These are phyloP conservation scores for Stichopus chloronotus DNA, from an alignment of 35 echinoderm and acorn worm genomes.

Conservation along the genomic window DNA sequence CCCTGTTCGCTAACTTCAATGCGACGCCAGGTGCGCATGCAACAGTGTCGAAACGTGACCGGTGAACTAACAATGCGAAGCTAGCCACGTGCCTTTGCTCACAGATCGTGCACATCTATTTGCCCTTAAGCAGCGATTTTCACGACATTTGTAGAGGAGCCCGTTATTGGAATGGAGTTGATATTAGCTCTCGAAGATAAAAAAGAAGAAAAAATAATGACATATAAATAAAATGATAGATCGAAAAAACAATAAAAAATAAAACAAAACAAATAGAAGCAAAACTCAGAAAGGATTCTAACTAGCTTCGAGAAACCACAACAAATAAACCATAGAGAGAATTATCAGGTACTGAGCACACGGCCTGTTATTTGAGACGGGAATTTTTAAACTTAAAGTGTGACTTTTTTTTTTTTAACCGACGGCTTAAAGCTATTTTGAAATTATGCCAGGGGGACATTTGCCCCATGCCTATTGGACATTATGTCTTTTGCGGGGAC, in stretches of 20 bases:
- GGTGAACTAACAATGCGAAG: slow-evolving; percentile 22
- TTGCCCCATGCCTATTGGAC: neutral
- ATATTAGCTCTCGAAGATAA: slow-evolving; percentile 13
- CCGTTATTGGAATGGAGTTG: slow-evolving; percentile 13
- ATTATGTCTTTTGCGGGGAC: neutral
- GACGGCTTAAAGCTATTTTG: neutral
- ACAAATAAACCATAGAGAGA: slow-evolving; percentile 11
- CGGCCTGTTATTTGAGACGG: slow-evolving; percentile 39
- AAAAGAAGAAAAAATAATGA: slow-evolving; percentile 1
- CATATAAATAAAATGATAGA: neutral
- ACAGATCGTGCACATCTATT: slow-evolving; percentile 27
- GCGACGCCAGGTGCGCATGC: slow-evolving; percentile 36
- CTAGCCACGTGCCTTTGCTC: slow-evolving; percentile 37
- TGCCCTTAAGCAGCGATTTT: slow-evolving; percentile 28
- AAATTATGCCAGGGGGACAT: neutral
- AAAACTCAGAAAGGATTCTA: neutral
- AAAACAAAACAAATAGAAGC: too few species aligned
- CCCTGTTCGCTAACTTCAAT: neutral
- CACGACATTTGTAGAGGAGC: slow-evolving; percentile 36
- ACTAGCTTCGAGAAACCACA: slow-evolving; percentile 25
- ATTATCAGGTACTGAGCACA: neutral
- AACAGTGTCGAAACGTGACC: slow-evolving; percentile 46
- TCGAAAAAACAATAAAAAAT: too few species aligned
- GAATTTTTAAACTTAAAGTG: slow-evolving; percentile 19
- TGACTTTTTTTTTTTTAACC: neutral